Evolutionary conservation across 1,140 invertebrate species (phyloP).

Genomic region (Drepana arcuata): DNA sequence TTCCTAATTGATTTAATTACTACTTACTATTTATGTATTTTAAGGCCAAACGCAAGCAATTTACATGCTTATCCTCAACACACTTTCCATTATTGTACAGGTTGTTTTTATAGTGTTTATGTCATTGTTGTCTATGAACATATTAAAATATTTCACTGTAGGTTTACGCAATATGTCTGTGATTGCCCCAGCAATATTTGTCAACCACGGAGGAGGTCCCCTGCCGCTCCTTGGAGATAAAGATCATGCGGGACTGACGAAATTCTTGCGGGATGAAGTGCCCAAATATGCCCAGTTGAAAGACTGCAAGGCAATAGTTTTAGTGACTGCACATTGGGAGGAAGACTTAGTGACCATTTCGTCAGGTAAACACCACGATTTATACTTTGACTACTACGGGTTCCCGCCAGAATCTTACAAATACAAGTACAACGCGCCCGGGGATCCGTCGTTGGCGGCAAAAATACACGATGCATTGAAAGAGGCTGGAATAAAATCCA

Average conservation of each 20-base stretch:
- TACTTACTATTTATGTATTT: slow-evolving; percentile 8
- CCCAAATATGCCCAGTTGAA: slow-evolving; percentile 50
- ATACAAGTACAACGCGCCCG: slow-evolving; percentile 52
- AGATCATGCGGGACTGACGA: slow-evolving; percentile 41
- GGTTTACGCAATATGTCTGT: slow-evolving; percentile 35
- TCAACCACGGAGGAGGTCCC: slow-evolving; percentile 61
- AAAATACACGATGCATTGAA: slow-evolving; percentile 38
- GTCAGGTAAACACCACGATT: slow-evolving; percentile 44
- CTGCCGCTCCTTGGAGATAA: slow-evolving; percentile 52
- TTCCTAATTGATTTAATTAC: too few relatives aligned
- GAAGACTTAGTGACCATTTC: slow-evolving; percentile 51
- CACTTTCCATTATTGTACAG: slow-evolving; percentile 44
- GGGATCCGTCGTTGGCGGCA: slow-evolving; percentile 43
- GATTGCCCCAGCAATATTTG: slow-evolving; percentile 54
- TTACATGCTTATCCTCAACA: slow-evolving; percentile 57
- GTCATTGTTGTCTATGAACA: slow-evolving; percentile 59
- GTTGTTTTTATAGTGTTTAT: slow-evolving; percentile 54
- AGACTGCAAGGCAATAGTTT: slow-evolving; percentile 47
- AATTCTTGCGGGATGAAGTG: slow-evolving; percentile 46
- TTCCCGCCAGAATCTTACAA: slow-evolving; percentile 58
- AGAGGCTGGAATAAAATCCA: slow-evolving; percentile 38
- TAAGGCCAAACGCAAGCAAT: slow-evolving; percentile 5
- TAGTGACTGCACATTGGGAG: slow-evolving; percentile 63
- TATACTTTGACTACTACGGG: slow-evolving; percentile 61
- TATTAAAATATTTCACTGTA: slow-evolving; percentile 43